Evolutionary conservation across 2,797 vertebrate species (phyloP).

Genomic region (Pantherophis alleghaniensis): DNA sequence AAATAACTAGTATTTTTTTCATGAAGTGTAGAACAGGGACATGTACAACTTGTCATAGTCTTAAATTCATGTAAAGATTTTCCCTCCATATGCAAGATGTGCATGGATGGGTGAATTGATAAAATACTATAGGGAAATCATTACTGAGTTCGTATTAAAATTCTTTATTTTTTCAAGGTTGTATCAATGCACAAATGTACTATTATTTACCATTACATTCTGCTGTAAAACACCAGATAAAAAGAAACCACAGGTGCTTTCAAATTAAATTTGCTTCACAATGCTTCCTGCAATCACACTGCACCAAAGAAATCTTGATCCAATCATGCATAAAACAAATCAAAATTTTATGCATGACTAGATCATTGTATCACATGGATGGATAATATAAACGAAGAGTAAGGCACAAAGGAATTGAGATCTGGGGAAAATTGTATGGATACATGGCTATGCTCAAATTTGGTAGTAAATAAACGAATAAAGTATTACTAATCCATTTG

Average conservation of each 20-base stretch:
- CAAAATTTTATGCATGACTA: neutral
- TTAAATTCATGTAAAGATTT: neutral
- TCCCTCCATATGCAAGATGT: neutral
- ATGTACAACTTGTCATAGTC: neutral
- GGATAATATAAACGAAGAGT: neutral
- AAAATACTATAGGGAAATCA: neutral
- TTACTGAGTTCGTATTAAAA: neutral
- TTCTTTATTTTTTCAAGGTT: neutral
- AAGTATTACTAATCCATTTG: neutral
- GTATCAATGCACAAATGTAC: neutral
- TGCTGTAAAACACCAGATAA: neutral
- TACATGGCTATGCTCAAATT: neutral
- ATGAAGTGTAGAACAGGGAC: neutral
- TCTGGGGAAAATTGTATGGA: neutral
- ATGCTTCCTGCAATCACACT: neutral
- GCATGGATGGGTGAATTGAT: neutral
- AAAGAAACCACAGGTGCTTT: neutral
- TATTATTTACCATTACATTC: too few relatives aligned
- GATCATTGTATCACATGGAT: neutral
- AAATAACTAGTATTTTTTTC: neutral
- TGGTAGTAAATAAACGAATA: neutral
- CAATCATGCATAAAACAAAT: neutral
- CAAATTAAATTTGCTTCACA: neutral
- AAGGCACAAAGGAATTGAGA: neutral
- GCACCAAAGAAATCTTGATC: neutral